Percentiles rank a stretch among this genome's conserved stretches.
Evolutionary conservation across 1,140 invertebrate species (phyloP).

Genomic region (Cryptotermes secundus): DNA sequence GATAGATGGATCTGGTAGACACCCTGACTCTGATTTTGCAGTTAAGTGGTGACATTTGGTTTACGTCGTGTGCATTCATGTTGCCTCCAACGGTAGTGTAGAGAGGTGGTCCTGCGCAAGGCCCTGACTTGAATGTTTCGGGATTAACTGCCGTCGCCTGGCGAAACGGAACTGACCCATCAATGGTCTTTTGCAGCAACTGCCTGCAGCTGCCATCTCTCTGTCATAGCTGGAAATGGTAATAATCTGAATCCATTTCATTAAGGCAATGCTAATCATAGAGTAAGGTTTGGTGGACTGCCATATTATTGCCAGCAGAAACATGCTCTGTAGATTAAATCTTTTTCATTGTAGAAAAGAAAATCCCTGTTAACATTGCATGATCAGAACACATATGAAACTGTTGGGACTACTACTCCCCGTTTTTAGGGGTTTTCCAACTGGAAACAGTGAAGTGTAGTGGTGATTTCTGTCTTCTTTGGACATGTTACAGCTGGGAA

Average conservation of each 20-base stretch:
- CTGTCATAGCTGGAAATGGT: slow-evolving; percentile 3
- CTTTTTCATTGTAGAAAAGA: neutral
- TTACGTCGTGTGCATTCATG: slow-evolving; percentile 11
- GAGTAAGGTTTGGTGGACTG: neutral
- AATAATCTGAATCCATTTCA: slow-evolving; percentile 9
- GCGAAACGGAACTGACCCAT: slow-evolving; percentile 12
- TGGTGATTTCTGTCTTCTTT: neutral
- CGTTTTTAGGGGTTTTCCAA: neutral
- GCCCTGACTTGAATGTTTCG: slow-evolving; percentile 8
- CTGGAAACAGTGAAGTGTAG: neutral
- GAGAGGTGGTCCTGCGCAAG: slow-evolving; percentile 7
- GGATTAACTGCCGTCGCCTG: neutral
- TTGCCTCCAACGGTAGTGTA: slow-evolving; percentile 3
- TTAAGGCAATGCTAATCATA: slow-evolving; percentile 3
- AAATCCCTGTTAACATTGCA: neutral
- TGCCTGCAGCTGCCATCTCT: slow-evolving; percentile 16
- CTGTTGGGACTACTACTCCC: neutral
- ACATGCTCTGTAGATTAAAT: neutral
- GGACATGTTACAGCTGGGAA: slow-evolving; percentile 14
- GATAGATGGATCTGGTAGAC: slow-evolving; percentile 9
- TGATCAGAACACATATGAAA: neutral
- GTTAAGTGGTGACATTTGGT: slow-evolving; percentile 19
- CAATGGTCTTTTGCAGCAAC: slow-evolving; percentile 12
- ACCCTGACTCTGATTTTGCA: slow-evolving; percentile 18
- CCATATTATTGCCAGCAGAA: slow-evolving; percentile 5